Evolutionary conservation across 2,888 invertebrate genomes (phyloP), one percentile per base, ranked within the genome.

Genomic region (Drosophila algonquin): DNA sequence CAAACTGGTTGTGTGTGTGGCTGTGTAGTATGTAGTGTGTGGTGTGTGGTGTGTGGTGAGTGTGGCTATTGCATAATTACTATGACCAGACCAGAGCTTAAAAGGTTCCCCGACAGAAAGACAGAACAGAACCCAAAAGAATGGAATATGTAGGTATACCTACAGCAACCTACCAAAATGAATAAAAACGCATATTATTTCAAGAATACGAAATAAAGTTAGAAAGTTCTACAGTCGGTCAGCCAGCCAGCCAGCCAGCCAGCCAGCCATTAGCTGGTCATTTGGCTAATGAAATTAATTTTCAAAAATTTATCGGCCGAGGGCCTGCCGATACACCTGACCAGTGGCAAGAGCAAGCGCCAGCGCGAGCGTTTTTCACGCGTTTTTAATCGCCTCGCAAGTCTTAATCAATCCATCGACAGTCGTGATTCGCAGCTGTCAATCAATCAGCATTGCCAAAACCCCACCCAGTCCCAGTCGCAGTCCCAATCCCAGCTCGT

Each of bases 271-370:
- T 75, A 81, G 70, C 77, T 58, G 63, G 69, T 73, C 73, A 63
- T 64, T 67, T 68, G 45, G 70, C 81, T 78, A 76, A 87, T 79
- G 76, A 74, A 73, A 88, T 75, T 76, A 87, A 89, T 89, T 81
- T 81, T 75, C 45, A 55, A 73, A 73, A 61, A 73, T 83, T 78
- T 79, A 76, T 74, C 63, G 63, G 58, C 50, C 63, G 51, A 52
- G 16, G 14, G 4, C 16, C 45, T 3, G 48, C 44, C 32, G 18
- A 46, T 21, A 54, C 54, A 72, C 51, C 73, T 65, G 48, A 74
- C 8, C 32, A 32, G 48, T 40, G 3, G 21, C 18, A 30, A 56
- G 63, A 52, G 65, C 32, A 30, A 56, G 63, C 53, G 65, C 32
- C 16, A 48, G 30, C 3, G 21, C 18, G 21, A 56, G 64, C 55